phyloP scores from a whole-genome alignment of 1,140 invertebrate species.

The Micrasema longulum region DNA sequence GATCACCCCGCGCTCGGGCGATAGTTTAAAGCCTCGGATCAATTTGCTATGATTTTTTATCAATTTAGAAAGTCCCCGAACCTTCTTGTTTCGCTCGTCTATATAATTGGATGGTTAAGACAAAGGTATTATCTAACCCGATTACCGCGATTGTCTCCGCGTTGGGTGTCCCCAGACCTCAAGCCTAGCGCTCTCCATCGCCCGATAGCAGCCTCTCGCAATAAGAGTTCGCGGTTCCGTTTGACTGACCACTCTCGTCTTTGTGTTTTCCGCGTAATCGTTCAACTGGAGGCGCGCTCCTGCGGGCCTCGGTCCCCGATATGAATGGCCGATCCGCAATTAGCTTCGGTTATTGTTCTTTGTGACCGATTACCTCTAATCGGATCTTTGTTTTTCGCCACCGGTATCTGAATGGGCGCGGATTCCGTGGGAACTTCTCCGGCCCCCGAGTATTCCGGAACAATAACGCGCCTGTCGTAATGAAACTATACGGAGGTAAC shows the following conservation, averaged over 20 bases:
- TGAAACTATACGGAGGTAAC: not conserved
- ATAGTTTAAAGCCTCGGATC: not conserved
- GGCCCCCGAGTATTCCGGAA: slow-evolving; percentile 8
- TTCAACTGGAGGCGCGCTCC: slow-evolving; percentile 13
- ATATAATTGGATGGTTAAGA: not conserved
- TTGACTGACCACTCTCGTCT: slow-evolving; percentile 31
- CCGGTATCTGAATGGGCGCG: slow-evolving; percentile 21
- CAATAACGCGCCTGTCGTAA: slow-evolving; percentile 15
- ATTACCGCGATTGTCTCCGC: slow-evolving; percentile 21
- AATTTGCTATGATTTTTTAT: not conserved
- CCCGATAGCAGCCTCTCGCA: not conserved
- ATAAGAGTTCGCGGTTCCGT: slow-evolving; percentile 19
- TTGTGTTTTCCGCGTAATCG: slow-evolving; percentile 33
- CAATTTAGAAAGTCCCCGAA: slow-evolving; percentile 16
- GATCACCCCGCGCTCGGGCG: not conserved
- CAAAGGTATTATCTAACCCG: slow-evolving; percentile 21
- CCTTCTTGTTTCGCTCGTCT: not conserved
- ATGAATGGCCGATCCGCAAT: slow-evolving; percentile 49
- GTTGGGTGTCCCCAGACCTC: not conserved
- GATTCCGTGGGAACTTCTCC: not conserved
- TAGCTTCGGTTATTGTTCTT: slow-evolving; percentile 48
- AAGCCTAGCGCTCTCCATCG: slow-evolving; percentile 17
- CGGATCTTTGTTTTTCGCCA: slow-evolving; percentile 46
- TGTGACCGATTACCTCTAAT: slow-evolving; percentile 45
- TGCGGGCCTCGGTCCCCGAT: slow-evolving; percentile 8